A percentile compares a stretch with the other conserved stretches of the same genome.
These are phyloP conservation scores for Chaetops frenatus DNA, from an alignment of 2,113 vertebrate genomes.

Conservation along the genomic window DNA sequence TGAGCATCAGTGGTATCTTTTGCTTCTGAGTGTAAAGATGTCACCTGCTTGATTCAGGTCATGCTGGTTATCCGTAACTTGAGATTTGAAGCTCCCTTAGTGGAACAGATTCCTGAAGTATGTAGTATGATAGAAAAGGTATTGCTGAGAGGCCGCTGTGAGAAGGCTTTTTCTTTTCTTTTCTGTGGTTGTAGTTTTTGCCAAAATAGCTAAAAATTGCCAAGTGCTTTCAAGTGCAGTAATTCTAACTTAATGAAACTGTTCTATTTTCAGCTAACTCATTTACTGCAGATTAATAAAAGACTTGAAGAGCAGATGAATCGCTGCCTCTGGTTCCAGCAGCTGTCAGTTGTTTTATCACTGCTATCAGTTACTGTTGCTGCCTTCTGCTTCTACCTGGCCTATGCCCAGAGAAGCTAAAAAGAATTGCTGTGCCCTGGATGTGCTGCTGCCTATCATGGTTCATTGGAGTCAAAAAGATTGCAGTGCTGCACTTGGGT, in stretches of 20 bases:
- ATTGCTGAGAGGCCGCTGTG: not conserved
- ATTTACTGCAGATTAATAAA: constrained; percentile 75
- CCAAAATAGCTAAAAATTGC: not conserved
- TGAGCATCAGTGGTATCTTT: not conserved
- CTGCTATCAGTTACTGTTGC: constrained; percentile 76
- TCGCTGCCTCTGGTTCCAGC: constrained; percentile 86
- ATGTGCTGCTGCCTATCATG: not conserved
- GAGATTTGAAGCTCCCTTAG: not conserved
- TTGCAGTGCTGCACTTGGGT: not conserved
- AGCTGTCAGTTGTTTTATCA: constrained; percentile 79
- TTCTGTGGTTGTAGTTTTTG: not conserved
- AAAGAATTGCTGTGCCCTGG: not conserved
- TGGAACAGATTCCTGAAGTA: not conserved
- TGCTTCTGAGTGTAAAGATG: not conserved
- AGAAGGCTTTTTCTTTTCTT: not conserved
- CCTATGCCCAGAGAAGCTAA: constrained; percentile 27
- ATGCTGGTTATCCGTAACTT: not conserved
- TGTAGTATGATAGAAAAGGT: not conserved
- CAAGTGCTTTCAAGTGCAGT: not conserved
- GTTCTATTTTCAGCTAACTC: constrained; percentile 78
- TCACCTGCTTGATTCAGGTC: not conserved
- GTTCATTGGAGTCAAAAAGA: not conserved
- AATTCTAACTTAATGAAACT: not conserved
- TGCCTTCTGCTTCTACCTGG: constrained; percentile 75
- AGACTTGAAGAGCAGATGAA: constrained; percentile 87